Conservation (phyloP, 2,888 invertebrate genomes). For the Blastobasis adustella region DNA sequence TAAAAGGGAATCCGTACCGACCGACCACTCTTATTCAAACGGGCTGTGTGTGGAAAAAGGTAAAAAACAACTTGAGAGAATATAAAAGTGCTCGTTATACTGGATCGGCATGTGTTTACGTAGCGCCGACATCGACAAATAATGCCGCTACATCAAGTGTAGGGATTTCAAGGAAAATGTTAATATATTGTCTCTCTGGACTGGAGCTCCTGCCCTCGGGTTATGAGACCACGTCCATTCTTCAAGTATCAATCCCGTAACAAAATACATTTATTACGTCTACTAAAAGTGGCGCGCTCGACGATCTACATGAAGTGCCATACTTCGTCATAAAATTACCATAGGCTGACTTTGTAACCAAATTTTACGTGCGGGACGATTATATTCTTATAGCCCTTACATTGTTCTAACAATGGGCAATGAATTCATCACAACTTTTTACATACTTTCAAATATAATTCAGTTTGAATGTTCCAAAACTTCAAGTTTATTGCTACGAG, state of each 20-base stretch:
- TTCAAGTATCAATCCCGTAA: constrained; percentile 3
- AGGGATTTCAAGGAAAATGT: no score
- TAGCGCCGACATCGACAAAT: no score
- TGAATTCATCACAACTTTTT: constrained; percentile 5
- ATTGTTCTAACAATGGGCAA: constrained; percentile 7
- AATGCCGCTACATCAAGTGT: no score
- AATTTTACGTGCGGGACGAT: constrained; percentile 3
- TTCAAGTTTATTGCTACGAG: no score
- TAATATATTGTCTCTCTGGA: no score
- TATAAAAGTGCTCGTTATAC: no score
- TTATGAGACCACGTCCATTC: neutral
- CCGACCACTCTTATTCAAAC: no score
- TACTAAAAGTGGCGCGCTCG: constrained; percentile 4
- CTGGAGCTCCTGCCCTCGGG: no score
- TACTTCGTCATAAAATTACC: constrained; percentile 6
- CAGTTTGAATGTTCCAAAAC: neutral
- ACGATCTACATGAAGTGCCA: constrained; percentile 4
- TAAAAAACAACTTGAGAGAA: no score
- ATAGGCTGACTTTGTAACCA: constrained; percentile 8
- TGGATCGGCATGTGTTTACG: no score
- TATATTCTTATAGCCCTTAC: constrained; percentile 7
- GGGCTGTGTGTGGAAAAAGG: no score
- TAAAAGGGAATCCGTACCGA: no score
- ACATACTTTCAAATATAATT: neutral
- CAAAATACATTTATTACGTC: constrained; percentile 5